Base-by-base conservation (phyloP, 2,797 vertebrate genomes). In the Mycteria americana region DNA sequence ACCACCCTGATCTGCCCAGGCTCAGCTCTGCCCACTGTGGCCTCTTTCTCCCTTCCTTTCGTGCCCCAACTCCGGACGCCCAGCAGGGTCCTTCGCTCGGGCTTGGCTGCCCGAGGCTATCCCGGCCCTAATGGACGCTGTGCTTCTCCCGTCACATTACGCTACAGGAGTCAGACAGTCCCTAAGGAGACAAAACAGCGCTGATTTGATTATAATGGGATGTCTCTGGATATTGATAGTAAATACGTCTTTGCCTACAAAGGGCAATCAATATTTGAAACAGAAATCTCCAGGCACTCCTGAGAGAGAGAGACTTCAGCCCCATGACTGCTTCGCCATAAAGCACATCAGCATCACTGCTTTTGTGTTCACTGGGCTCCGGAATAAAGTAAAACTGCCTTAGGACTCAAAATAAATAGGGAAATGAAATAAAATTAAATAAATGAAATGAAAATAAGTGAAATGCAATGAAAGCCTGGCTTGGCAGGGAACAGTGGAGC, bases 61-160 rank as follows among this genome's bases (percentile, higher is more conserved):
- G 17, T 18, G 10, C 16, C 11, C 27, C 65, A 30, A 30, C 13
- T 62, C 48, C 2, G 1, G 30, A 56, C 24, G 43, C 28, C 35
- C 48, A 76, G 68, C 28, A 41, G 28, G 33, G 48, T 45, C 30
- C 46, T 87, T 91, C 3, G 6, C 64, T 43, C 0, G 0, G 33
- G 33, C 23, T 60, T 3, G 0, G 45, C 45, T 0, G 1, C 57
- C 14, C 1, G 2, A 68, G 82, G 70, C 41, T 41, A 27, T 19
- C 54, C 51, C 1, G 2, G 53, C 60, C 48, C 37, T 4, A 7
- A 54, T 1, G 37, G 54, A 41, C 0, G 1, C 59, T 18, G 41
- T 4, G 9, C 62, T 70, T 62, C 67, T 78, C 43, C 70, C 4
- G 1, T 23, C 80, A 41, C 31, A 5, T 28, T 15, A 21, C 0